Base-by-base conservation (phyloP, 2,797 vertebrate genomes). In the Poecilia velifera region DNA sequence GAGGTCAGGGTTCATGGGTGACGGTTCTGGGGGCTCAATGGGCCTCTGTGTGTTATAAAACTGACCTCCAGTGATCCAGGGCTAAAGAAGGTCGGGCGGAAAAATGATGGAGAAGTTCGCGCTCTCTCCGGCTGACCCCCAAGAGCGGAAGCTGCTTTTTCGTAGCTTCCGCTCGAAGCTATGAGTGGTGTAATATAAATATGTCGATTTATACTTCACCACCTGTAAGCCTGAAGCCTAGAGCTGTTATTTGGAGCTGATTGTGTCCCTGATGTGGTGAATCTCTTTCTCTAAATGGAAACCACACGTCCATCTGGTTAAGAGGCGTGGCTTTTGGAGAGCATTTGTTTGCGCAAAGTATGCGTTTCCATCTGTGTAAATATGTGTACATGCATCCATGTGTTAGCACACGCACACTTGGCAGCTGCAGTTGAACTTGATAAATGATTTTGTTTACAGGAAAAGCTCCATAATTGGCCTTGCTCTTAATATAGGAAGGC, bases 1-100 rank as follows among this genome's bases (percentile, higher is more conserved):
- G 86, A 88, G 94, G 93, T 96, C 90, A 94, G 86, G 84, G 93
- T 95, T 93, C 94, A 93, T 73, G 90, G 85, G 87, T 82, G 92
- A 92, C 84, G 81, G 86, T 82, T 39, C 45, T 77, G 47, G 84
- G 84, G 87, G 83, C 92, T 95, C 94, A 95, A 94, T 94, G 91
- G 95, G 88, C 89, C 90, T 91, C 91, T 92, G 91, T 93, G 89
- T 92, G 88, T 91, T 87, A 90, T 91, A 87, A 85, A 71, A 71
- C 78, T 81, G 86, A 81, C 87, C 91, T 91, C 80, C 86, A 89
- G 90, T 90, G 91, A 93, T 93, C 83, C 77, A 36, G 72, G 72
- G 85, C 86, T 85, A 87, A 49, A 20, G 74, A 87, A 20, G 88
- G 90, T 88, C 82, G 84, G 20, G 57, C 34, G 49, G 77, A 84